These are phyloP conservation scores for Alaudala cheleensis DNA, from an alignment of 2,113 vertebrate genomes.

Conservation along the genomic window DNA sequence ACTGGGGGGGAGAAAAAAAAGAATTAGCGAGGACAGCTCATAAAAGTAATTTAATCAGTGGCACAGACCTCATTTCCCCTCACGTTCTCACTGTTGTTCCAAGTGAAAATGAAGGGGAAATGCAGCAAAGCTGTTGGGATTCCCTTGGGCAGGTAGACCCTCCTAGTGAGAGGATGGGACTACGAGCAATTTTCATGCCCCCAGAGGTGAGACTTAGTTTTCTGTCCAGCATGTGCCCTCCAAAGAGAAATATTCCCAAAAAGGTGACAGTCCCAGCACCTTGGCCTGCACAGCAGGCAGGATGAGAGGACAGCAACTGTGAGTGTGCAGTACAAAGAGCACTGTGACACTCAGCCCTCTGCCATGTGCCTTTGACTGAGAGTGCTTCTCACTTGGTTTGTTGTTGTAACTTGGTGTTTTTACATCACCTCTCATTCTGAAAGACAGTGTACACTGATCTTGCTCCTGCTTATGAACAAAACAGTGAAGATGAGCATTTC, in stretches of 20 bases:
- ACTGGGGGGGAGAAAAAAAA: rapidly evolving
- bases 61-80: not conserved
- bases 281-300: not conserved
- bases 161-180: not conserved
- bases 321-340: not conserved
- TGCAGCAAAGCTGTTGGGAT: not conserved
- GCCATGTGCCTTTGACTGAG: rapidly evolving
- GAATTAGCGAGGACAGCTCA: not conserved
- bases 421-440: not conserved
- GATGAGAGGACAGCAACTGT: not conserved
- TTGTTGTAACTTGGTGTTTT: not conserved
- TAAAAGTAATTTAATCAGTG: not conserved
- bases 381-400: rapidly evolving
- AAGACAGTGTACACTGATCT: not conserved
- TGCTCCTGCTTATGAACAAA: not conserved
- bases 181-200: too few species aligned
- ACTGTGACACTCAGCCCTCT: not conserved
- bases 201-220: not conserved
- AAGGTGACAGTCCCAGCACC: not conserved
- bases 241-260: not conserved
- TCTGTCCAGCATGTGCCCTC: not conserved
- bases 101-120: not conserved
- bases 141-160: not conserved
- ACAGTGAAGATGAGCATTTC: not conserved
- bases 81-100: not conserved